phyloP scores from a whole-genome alignment of 1,140 invertebrate genomes.

The Drosophila teissieri region DNA sequence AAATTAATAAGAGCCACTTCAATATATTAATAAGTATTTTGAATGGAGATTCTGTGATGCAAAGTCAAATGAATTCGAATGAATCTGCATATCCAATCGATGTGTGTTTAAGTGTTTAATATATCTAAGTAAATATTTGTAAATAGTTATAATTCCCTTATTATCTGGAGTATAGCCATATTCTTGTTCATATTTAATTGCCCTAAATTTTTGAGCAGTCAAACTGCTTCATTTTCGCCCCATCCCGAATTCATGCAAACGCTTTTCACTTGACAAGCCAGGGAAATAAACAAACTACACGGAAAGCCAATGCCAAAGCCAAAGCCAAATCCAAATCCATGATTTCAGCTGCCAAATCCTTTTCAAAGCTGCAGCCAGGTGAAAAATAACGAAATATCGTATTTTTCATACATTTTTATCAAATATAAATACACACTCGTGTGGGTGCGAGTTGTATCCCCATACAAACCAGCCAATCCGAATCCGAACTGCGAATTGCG shows the following conservation, averaged over 20 bases:
- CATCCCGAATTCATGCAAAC: slow-evolving; percentile 16
- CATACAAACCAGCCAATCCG: neutral
- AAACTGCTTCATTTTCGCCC: slow-evolving; percentile 12
- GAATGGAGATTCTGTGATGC: no score
- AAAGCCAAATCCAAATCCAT: slow-evolving; percentile 77
- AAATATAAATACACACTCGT: slow-evolving; percentile 50
- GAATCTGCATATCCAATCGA: no score
- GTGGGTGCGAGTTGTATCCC: neutral
- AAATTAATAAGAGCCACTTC: neutral
- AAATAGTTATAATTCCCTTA: no score
- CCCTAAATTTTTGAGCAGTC: no score
- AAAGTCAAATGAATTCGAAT: no score
- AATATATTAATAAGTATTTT: no score
- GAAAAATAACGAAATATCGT: slow-evolving; percentile 71
- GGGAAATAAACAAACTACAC: slow-evolving; percentile 57
- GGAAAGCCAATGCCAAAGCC: slow-evolving; percentile 47
- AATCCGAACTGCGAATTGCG: no score
- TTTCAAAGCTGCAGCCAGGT: slow-evolving; percentile 76
- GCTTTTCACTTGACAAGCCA: slow-evolving; percentile 63
- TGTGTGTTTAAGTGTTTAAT: no score
- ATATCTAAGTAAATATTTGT: no score
- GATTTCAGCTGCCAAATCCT: slow-evolving; percentile 71
- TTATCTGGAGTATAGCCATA: no score
- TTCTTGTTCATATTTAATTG: no score
- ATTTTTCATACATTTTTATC: slow-evolving; percentile 59